Base-by-base conservation (phyloP, 2,113 vertebrate genomes). In the Psittacara wagleri region DNA sequence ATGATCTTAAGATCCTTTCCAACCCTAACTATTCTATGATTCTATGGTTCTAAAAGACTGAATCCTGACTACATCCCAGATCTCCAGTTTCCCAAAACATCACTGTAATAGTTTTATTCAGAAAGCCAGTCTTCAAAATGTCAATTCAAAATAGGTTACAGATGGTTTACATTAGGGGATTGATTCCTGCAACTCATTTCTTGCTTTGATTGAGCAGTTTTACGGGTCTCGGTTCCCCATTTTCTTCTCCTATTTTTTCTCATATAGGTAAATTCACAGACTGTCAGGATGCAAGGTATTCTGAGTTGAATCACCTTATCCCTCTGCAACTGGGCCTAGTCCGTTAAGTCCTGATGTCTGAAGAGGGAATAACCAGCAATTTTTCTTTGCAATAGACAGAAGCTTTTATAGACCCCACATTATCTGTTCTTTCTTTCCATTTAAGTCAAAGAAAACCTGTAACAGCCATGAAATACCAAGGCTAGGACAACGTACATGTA, bases 401-500 rank as follows among this genome's bases (percentile, higher is more conserved):
- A 94, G 6, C 1, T 66, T 57, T 55, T 54, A 13, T 41, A 31
- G 11, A 49, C 46, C 74, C 24, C 84, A 49, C 6, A 31, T 57
- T 9, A 44, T 17, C 10, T 39, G 5, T 49, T 86, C 6, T 54
- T 55, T 72, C 52, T 43, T 63, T 66, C 11, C 8, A 33, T 27
- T 72, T 55, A 43, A 55, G 25, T 35, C 5, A 54, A 72, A 74
- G 25, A 22, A 46, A 59, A 75, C 13, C 5, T 13, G 4, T 11
- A 88, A 54, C 15, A 86, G 29, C 14, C n/a, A 54, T 41, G 10
- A 66, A 75, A 83, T 31, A 57, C 28, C 17, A 84, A 54, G 31
- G 39, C 19, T 19, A 61, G 41, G 19, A 62, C 13, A 22, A 12
- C 1, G 1, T 11, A 51, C 7, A 33, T 2, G 1, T 4, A 49